These are phyloP conservation scores for Troides helena DNA, from an alignment of 2,888 invertebrate species.

Conservation along the genomic window DNA sequence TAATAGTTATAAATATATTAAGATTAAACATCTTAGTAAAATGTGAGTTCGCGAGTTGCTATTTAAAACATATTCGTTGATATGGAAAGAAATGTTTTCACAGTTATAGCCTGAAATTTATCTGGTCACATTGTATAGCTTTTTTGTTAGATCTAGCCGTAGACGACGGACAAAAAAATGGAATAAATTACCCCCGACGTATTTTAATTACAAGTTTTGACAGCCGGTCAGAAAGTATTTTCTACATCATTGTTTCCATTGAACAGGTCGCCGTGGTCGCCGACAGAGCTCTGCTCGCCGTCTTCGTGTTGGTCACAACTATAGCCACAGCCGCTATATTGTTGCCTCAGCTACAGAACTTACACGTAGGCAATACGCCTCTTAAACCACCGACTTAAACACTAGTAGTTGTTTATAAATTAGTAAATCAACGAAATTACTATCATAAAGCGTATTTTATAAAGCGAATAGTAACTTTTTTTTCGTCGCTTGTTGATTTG, in stretches of 20 bases:
- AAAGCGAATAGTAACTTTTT: neutral
- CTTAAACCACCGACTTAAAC: slow-evolving; percentile 67
- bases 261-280: slow-evolving; percentile 87
- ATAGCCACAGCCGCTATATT: slow-evolving; percentile 90
- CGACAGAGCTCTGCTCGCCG: slow-evolving; percentile 87
- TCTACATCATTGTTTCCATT: slow-evolving; percentile 29
- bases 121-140: neutral
- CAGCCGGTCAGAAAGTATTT: slow-evolving; percentile 32
- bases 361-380: slow-evolving; percentile 73
- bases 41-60: neutral
- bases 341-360: slow-evolving; percentile 81
- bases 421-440: slow-evolving; percentile 8
- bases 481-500: too few relatives aligned
- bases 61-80: neutral
- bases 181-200: slow-evolving; percentile 6
- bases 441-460: neutral
- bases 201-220: slow-evolving; percentile 25
- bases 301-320: slow-evolving; percentile 87
- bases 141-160: neutral
- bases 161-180: neutral
- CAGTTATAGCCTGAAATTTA: neutral
- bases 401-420: neutral
- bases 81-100: neutral
- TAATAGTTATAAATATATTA: too few relatives aligned
- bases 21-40: too few relatives aligned